These are phyloP conservation scores for Stigmatopora argus DNA, from an alignment of 2,113 vertebrate genomes.

Conservation along the genomic window DNA sequence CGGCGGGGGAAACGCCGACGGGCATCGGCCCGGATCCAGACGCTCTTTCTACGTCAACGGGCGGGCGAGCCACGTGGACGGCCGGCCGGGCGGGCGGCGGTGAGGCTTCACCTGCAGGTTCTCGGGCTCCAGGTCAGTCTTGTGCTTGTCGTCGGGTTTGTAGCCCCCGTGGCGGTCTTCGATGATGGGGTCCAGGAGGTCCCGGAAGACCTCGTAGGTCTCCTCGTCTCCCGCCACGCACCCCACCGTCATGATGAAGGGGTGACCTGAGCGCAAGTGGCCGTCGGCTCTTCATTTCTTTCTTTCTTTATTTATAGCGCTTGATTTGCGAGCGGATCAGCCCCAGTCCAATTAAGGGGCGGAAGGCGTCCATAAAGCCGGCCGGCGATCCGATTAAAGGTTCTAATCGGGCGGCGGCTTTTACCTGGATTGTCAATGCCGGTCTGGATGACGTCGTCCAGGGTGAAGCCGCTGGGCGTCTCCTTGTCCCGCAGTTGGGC, in stretches of 20 bases:
- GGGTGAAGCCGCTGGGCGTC: constrained; percentile 83
- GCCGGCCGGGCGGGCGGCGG: no score
- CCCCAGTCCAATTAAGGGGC: constrained; percentile 2
- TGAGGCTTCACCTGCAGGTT: constrained; percentile 77
- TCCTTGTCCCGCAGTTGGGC: constrained; percentile 76
- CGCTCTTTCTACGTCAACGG: no score
- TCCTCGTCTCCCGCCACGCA: constrained; percentile 91
- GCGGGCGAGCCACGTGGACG: no score
- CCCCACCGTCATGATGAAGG: constrained; percentile 93
- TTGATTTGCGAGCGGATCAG: background rate
- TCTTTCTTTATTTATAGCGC: background rate
- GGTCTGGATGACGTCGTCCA: constrained; percentile 90
- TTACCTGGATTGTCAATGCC: constrained; percentile 91
- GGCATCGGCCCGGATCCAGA: no score
- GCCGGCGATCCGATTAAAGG: constrained; percentile 45
- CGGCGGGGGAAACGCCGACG: background rate
- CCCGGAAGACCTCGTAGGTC: constrained; percentile 83
- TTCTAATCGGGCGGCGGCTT: constrained; percentile 10
- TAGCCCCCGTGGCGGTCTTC: constrained; percentile 92
- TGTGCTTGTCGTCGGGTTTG: constrained; percentile 87
- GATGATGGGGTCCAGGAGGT: constrained; percentile 88
- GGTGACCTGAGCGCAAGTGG: constrained; percentile 74
- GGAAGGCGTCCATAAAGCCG: constrained; percentile 14
- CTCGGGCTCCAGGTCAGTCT: constrained; percentile 85
- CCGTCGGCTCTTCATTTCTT: no score